Evolutionary conservation across 2,888 invertebrate genomes (phyloP), one percentile per base, ranked within the genome.

Genomic region (Caenorhabditis afra): DNA sequence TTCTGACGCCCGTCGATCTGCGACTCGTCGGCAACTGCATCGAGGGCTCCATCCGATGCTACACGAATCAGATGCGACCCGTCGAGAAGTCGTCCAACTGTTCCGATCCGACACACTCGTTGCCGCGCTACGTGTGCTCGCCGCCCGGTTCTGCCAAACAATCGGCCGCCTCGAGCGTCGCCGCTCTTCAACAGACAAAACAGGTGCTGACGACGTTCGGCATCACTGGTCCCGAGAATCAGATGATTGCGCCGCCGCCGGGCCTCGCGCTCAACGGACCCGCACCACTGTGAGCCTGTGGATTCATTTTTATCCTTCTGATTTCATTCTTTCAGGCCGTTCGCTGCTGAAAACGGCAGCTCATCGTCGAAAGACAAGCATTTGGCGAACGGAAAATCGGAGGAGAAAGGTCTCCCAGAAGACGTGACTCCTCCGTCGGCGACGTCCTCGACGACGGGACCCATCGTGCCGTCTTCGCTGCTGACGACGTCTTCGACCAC

Each of bases 11-110:
- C n/a, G 39, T 67, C 3, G 83, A 85, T 53, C 44, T 84, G 0
- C 79, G 81, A 5, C 78, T 84, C 0, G n/a, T 82, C 8, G 71
- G 57, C 20, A 76, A 79, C 20, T 82, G 81, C 39, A 53, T 84
- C 14, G 82, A 84, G 57, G 80, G 70, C 1, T 37, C 61, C 12
- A 53, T 45, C 3, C 73, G 79, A 0, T 41, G 65, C 0, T 61
- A 74, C 47, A 23, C 71, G 1, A 29, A 49, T 4, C 70, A 73
- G 16, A 55, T 84, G 61, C 62, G 53, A 3, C 79, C 68, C 1
- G 58, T 65, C n/a, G 84, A 84, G 39, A 49, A 39, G 11, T 59
- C 58, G 0, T 73, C 81, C 14, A 82, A 84, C 44, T 57, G 58
- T 1, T 3, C 49, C 4, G 52, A 75, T 22, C 80, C 79, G 16